phyloP scores from a whole-genome alignment of 2,797 vertebrate genomes.

The Coregonus sp. region DNA sequence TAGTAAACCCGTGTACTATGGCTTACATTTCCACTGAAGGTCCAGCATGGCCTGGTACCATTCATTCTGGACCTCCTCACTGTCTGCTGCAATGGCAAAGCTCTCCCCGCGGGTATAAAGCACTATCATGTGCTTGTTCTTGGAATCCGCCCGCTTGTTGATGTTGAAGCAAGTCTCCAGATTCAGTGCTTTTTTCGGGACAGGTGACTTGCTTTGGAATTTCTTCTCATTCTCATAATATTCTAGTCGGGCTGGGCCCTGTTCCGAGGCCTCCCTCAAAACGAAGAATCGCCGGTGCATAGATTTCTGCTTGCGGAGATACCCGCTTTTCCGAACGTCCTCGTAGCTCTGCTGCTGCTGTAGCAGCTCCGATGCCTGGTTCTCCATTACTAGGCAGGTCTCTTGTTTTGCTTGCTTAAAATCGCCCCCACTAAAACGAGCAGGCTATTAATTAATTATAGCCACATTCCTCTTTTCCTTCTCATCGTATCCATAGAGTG shows the following conservation, averaged over 20 bases:
- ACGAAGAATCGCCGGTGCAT: constrained; percentile 85
- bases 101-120: constrained; percentile 83
- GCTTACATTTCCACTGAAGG: constrained; percentile 81
- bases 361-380: constrained; percentile 66
- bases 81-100: constrained; percentile 82
- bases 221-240: constrained; percentile 86
- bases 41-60: constrained; percentile 84
- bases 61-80: constrained; percentile 78
- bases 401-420: constrained; percentile 33
- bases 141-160: constrained; percentile 82
- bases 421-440: constrained; percentile 43
- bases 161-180: constrained; percentile 82
- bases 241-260: constrained; percentile 79
- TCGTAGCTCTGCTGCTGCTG: constrained; percentile 72
- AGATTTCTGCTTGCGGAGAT: constrained; percentile 87
- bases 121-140: constrained; percentile 83
- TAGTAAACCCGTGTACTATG: constrained; percentile 31
- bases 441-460: constrained; percentile 56
- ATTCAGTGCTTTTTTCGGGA: constrained; percentile 75
- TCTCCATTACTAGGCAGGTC: constrained; percentile 74
- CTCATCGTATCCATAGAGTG: constrained; percentile 46
- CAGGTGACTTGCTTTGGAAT: constrained; percentile 79
- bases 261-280: constrained; percentile 77
- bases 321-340: constrained; percentile 83
- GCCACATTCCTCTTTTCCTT: constrained; percentile 34